Conservation (phyloP, 2,888 invertebrate genomes). For the Agriopis marginaria region DNA sequence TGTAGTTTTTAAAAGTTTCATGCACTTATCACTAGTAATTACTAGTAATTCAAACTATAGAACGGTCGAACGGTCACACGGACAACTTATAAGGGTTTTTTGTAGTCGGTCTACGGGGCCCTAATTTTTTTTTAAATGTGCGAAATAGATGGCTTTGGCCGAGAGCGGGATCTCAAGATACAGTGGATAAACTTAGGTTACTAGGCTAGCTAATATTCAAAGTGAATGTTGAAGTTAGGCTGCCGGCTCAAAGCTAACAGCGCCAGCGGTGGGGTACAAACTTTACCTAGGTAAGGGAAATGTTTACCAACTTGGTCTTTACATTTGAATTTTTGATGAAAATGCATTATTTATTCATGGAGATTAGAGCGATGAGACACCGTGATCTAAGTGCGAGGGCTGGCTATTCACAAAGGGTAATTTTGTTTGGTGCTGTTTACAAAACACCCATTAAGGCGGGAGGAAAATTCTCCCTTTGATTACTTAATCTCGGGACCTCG, state of each 20-base stretch:
- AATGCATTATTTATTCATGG: conserved; percentile 50
- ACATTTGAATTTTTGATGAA: conserved; percentile 49
- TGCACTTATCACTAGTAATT: too few species aligned
- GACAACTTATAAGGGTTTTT: too few species aligned
- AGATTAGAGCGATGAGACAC: conserved; percentile 40
- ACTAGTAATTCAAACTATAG: too few species aligned
- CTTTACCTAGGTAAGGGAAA: conserved; percentile 38
- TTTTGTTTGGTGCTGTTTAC: conserved; percentile 47
- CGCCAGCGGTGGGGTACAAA: not conserved
- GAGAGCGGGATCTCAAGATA: not conserved
- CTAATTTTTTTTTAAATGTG: too few species aligned
- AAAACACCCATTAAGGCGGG: conserved; percentile 44
- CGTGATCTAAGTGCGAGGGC: conserved; percentile 32
- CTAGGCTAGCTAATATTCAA: conserved; percentile 41
- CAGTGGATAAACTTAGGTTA: conserved; percentile 35
- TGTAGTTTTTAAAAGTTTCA: too few species aligned
- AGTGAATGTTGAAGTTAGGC: conserved; percentile 39
- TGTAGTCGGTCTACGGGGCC: too few species aligned
- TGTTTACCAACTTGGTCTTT: conserved; percentile 44
- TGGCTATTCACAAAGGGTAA: conserved; percentile 38
- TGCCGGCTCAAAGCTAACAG: conserved; percentile 14
- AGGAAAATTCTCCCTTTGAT: conserved; percentile 50
- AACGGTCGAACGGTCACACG: too few species aligned
- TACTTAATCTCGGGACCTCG: conserved; percentile 50
- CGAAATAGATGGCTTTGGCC: too few species aligned